Evolutionary conservation across 2,888 invertebrate genomes (phyloP).

Genomic region (Watsonalla cultraria): DNA sequence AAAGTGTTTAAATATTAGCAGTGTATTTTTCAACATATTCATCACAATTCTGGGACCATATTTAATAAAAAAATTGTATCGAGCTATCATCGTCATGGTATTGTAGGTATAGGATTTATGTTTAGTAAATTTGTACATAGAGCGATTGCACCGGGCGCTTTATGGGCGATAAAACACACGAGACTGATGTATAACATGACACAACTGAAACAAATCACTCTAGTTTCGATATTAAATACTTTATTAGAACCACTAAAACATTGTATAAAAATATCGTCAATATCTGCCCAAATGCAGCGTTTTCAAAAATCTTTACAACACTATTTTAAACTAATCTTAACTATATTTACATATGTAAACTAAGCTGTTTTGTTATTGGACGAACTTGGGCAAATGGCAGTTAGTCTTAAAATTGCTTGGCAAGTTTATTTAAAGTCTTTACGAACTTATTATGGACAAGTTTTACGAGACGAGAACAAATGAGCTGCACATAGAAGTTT

Average conservation of each 20-base stretch:
- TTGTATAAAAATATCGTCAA: constrained; percentile 44
- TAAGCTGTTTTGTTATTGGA: constrained; percentile 29
- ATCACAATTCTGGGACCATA: too few relatives aligned
- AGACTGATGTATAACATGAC: not conserved
- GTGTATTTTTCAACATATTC: too few relatives aligned
- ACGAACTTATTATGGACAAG: constrained; percentile 12
- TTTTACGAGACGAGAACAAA: not conserved
- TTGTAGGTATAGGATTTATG: not conserved
- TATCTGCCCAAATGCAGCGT: constrained; percentile 15
- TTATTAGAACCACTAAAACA: constrained; percentile 43
- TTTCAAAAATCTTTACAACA: constrained; percentile 6
- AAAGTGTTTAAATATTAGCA: too few relatives aligned
- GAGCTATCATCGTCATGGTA: not conserved
- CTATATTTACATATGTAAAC: not conserved
- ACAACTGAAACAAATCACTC: constrained; percentile 6
- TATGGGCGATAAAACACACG: not conserved
- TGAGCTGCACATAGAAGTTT: not conserved
- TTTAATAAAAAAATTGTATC: too few relatives aligned
- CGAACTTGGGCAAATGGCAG: constrained; percentile 30
- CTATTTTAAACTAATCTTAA: constrained; percentile 5
- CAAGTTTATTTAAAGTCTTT: constrained; percentile 43
- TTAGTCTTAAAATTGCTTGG: constrained; percentile 43
- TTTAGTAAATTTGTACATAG: not conserved
- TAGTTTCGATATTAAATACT: constrained; percentile 23
- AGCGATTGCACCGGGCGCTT: not conserved